These are phyloP conservation scores for Seladonia tumulorum DNA, from an alignment of 2,888 invertebrate species.

Conservation along the genomic window DNA sequence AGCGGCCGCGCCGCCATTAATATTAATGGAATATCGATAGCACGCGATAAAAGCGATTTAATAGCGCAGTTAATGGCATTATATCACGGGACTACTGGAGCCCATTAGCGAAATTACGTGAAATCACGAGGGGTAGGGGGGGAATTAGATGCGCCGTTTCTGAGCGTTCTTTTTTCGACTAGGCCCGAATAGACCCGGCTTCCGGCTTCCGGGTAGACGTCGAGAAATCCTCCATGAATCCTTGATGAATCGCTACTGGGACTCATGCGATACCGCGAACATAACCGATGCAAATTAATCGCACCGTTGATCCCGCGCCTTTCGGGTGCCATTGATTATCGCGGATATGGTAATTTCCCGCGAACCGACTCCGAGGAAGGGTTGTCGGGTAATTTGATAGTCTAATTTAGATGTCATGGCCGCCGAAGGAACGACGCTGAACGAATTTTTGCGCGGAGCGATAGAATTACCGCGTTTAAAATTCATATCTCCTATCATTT, in stretches of 20 bases:
- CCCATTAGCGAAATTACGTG: constrained; percentile 76
- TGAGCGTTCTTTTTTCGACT: not conserved
- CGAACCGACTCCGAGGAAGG: not conserved
- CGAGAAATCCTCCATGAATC: not conserved
- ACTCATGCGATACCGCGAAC: not conserved
- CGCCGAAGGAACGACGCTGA: not conserved
- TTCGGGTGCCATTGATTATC: constrained; percentile 25
- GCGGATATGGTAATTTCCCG: constrained; percentile 3
- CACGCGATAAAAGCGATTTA: constrained; percentile 68
- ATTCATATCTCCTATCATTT: not conserved
- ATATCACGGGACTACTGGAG: constrained; percentile 71
- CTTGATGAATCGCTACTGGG: constrained; percentile 10
- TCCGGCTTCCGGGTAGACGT: not conserved
- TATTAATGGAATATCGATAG: constrained; percentile 70
- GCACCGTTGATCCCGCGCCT: constrained; percentile 16
- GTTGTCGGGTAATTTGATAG: not conserved
- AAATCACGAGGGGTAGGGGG: constrained; percentile 62
- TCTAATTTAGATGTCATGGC: not conserved
- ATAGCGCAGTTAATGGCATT: constrained; percentile 71
- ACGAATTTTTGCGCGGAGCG: not conserved
- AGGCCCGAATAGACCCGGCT: not conserved
- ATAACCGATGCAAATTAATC: constrained; percentile 40
- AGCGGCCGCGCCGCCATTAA: constrained; percentile 57
- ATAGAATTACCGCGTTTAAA: not conserved
- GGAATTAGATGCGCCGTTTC: constrained; percentile 56